phyloP scores from a whole-genome alignment of 2,797 vertebrate genomes.

The Falco cherrug region DNA sequence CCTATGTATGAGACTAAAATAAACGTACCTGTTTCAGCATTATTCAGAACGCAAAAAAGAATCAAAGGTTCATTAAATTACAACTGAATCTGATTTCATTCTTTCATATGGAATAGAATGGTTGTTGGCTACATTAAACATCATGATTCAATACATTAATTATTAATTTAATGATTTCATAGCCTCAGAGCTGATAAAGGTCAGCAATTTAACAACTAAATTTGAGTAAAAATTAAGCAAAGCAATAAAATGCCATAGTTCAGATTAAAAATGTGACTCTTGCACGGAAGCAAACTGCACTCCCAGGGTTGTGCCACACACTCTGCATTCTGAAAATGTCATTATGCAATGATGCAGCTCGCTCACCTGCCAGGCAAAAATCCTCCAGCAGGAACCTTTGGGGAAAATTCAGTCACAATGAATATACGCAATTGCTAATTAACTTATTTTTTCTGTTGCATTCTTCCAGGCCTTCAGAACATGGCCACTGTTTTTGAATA shows the following conservation, averaged over 20 bases:
- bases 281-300: not conserved
- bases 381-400: not conserved
- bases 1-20: not conserved
- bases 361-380: not conserved
- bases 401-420: not conserved
- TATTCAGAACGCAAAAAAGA: not conserved
- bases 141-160: not conserved
- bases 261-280: not conserved
- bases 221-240: not conserved
- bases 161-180: not conserved
- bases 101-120: not conserved
- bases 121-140: not conserved
- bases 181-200: not conserved
- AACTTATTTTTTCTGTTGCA: not conserved
- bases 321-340: not conserved
- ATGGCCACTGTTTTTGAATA: not conserved
- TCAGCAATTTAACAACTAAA: not conserved
- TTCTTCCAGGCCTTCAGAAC: not conserved
- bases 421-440: not conserved
- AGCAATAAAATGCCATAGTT: not conserved
- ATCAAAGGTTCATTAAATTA: not conserved
- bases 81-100: not conserved
- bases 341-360: not conserved
- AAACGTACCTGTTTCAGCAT: not conserved
- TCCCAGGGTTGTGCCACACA: not conserved